These are phyloP conservation scores for Pelvicachromis taeniatus DNA, from an alignment of 2,113 vertebrate species.

Conservation along the genomic window DNA sequence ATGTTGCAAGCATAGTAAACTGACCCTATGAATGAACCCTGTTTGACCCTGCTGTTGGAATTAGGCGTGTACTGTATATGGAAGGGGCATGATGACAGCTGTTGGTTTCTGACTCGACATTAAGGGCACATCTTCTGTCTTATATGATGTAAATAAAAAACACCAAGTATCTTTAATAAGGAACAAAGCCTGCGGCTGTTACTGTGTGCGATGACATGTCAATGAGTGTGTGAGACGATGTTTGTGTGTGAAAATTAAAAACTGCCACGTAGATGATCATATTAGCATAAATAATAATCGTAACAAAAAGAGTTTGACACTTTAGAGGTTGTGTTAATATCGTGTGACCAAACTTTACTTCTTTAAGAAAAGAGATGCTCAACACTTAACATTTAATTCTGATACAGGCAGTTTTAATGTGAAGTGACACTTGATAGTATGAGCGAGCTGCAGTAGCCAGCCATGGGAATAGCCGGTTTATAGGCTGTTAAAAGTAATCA, in stretches of 20 bases:
- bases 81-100: conserved; percentile 28
- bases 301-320: background rate
- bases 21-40: conserved; percentile 11
- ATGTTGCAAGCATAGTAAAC: background rate
- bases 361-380: background rate
- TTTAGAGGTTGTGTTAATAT: background rate
- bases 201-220: background rate
- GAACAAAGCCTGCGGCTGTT: conserved; percentile 37
- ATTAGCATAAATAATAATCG: background rate
- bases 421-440: background rate
- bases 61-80: conserved; percentile 4
- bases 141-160: conserved; percentile 68
- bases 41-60: conserved; percentile 19
- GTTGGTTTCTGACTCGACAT: conserved; percentile 54
- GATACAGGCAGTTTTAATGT: background rate
- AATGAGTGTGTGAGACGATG: background rate
- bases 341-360: background rate
- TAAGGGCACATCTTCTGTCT: conserved; percentile 61
- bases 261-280: background rate
- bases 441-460: background rate
- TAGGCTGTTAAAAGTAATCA: background rate
- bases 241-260: background rate
- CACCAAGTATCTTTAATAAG: conserved; percentile 68
- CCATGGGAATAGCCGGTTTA: background rate
- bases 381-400: background rate